Percentiles rank a stretch among this genome's conserved stretches.
Conservation (phyloP, 2,113 vertebrate genomes). For the Megaceryle maxima region DNA sequence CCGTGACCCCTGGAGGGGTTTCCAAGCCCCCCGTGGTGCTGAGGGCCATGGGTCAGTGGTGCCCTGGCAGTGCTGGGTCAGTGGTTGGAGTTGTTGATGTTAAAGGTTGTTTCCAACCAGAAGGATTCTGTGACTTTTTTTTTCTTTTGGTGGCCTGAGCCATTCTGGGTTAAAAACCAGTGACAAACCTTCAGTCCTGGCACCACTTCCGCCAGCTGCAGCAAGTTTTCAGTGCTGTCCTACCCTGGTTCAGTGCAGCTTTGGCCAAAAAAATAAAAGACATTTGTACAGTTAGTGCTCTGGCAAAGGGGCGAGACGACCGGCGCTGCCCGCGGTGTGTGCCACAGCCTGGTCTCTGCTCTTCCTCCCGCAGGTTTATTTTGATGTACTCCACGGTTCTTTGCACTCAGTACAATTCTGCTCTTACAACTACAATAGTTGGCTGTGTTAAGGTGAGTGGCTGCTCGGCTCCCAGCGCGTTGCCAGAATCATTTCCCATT, state of each 20-base stretch:
- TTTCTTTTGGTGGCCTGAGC: neutral
- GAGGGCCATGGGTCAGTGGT: neutral
- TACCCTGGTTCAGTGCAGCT: neutral
- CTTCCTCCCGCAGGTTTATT: slow-evolving; percentile 80
- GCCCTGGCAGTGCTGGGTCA: neutral
- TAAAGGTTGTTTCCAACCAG: neutral
- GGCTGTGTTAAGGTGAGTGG: slow-evolving; percentile 92
- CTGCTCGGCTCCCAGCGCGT: neutral
- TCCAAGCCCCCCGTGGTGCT: neutral
- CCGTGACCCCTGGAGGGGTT: too few relatives aligned
- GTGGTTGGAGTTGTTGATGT: neutral
- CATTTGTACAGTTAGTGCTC: accelerated
- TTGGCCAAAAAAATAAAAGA: neutral
- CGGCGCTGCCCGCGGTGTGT: accelerated
- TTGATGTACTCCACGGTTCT: slow-evolving; percentile 95
- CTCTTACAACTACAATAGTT: slow-evolving; percentile 97
- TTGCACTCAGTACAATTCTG: slow-evolving; percentile 95
- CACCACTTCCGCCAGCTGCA: accelerated
- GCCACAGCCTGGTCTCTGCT: accelerated
- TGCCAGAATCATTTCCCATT: too few relatives aligned
- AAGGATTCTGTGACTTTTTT: neutral
- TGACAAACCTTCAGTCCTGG: neutral
- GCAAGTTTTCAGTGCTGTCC: neutral
- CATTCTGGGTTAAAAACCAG: neutral
- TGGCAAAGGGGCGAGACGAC: neutral